These are phyloP conservation scores for Meloidogyne exigua DNA, from an alignment of 1,140 invertebrate species.

Conservation along the genomic window DNA sequence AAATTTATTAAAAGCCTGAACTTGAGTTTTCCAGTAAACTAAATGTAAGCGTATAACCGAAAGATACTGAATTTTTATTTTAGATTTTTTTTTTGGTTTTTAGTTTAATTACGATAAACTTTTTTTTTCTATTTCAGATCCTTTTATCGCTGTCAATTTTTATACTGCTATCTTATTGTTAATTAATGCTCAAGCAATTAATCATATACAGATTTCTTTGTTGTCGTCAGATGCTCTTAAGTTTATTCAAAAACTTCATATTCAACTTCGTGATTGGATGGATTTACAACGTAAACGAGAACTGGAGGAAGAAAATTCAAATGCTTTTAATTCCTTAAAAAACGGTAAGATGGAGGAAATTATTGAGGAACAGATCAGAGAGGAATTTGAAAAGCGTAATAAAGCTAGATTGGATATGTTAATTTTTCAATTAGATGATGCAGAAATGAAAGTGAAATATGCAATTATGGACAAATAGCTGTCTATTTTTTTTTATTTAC, in stretches of 20 bases:
- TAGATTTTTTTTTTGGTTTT: neutral
- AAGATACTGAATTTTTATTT: no score
- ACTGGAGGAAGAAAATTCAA: neutral
- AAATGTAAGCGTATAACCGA: no score
- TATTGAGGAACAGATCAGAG: neutral
- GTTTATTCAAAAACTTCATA: neutral
- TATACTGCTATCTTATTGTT: constrained; percentile 19
- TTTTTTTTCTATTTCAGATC: constrained; percentile 5
- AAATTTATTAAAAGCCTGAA: no score
- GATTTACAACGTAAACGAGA: neutral
- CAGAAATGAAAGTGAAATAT: neutral
- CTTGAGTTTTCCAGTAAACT: no score
- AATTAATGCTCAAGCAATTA: constrained; percentile 14
- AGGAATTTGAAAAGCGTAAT: neutral
- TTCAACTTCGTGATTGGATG: constrained; percentile 16
- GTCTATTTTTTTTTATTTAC: no score
- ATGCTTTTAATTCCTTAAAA: neutral
- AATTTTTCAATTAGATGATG: constrained; percentile 21
- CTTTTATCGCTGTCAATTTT: constrained; percentile 16
- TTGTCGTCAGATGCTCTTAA: neutral
- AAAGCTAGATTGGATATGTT: constrained; percentile 14
- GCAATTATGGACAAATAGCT: neutral
- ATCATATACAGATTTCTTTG: neutral
- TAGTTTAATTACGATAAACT: neutral
- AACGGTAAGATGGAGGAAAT: neutral